These are phyloP conservation scores for Lymantria monacha DNA, from an alignment of 2,888 invertebrate genomes.

Conservation along the genomic window DNA sequence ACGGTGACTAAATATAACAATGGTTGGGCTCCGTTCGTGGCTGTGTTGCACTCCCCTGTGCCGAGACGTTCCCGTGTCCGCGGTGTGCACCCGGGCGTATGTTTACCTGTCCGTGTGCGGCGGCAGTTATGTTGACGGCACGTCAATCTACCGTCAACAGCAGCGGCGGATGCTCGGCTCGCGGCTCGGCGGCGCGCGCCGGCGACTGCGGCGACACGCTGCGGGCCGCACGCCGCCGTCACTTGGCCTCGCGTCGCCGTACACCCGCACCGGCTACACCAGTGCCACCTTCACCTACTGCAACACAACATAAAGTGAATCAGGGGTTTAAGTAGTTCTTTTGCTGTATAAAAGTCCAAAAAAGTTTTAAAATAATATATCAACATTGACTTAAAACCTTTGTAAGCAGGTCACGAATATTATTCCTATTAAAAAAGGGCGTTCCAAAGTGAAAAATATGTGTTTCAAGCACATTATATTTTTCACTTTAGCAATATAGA, in stretches of 20 bases:
- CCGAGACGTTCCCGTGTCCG: slow-evolving; percentile 10
- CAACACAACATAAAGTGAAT: slow-evolving; percentile 7
- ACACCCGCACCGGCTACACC: slow-evolving; percentile 55
- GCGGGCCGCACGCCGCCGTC: slow-evolving; percentile 78
- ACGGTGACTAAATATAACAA: too few relatives aligned
- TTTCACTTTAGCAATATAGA: too few relatives aligned
- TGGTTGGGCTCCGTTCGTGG: too few relatives aligned
- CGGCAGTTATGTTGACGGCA: slow-evolving; percentile 1
- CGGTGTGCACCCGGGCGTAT: neutral
- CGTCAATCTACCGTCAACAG: slow-evolving; percentile 29
- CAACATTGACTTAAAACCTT: too few relatives aligned
- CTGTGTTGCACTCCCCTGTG: neutral
- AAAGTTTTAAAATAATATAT: too few relatives aligned
- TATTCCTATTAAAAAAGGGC: too few relatives aligned
- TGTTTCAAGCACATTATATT: too few relatives aligned
- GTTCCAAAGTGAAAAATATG: too few relatives aligned
- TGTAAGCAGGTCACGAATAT: too few relatives aligned
- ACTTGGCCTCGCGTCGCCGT: slow-evolving; percentile 88
- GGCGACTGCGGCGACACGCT: slow-evolving; percentile 23
- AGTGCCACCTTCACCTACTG: slow-evolving; percentile 59
- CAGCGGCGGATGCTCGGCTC: slow-evolving; percentile 33
- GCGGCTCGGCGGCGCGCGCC: slow-evolving; percentile 8
- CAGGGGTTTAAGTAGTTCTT: neutral
- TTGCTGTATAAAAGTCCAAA: too few relatives aligned
- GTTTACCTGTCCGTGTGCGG: neutral